Conservation (phyloP, 2,113 vertebrate species). For the Taxidea taxus region DNA sequence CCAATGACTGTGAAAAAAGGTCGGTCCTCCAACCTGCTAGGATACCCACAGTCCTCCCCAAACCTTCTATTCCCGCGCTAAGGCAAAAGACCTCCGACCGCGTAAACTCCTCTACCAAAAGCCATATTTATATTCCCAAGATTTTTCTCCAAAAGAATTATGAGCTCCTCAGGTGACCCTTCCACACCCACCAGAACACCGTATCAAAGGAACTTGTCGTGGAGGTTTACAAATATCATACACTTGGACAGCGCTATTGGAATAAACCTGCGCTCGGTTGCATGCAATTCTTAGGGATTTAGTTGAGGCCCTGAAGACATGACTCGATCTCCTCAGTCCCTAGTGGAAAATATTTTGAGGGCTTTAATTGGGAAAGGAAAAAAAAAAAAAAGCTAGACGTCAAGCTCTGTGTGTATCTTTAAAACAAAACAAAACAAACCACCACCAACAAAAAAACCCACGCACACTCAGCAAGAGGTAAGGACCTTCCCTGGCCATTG, state of each 20-base stretch:
- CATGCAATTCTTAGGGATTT: not conserved
- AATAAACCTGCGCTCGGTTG: not conserved
- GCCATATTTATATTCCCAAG: not conserved
- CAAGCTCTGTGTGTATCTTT: not conserved
- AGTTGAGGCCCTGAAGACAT: not conserved
- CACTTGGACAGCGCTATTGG: not conserved
- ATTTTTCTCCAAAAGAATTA: not conserved
- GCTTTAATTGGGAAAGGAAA: not conserved
- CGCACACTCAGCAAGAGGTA: not conserved
- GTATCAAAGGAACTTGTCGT: not conserved
- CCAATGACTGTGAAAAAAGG: not conserved
- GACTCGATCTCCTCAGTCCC: not conserved
- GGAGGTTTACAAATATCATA: not conserved
- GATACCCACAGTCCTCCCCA: not conserved
- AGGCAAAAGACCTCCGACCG: not conserved
- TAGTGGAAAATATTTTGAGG: not conserved
- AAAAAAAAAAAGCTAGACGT: not conserved
- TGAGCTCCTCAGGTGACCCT: not conserved
- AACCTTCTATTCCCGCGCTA: not conserved
- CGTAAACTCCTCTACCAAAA: not conserved
- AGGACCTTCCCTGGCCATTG: not conserved
- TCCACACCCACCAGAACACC: not conserved
- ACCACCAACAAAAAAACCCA: not conserved
- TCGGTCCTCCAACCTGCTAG: not conserved
- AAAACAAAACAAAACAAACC: not conserved